These are phyloP conservation scores for Istiophorus platypterus DNA, from an alignment of 2,113 vertebrate species.

Conservation along the genomic window DNA sequence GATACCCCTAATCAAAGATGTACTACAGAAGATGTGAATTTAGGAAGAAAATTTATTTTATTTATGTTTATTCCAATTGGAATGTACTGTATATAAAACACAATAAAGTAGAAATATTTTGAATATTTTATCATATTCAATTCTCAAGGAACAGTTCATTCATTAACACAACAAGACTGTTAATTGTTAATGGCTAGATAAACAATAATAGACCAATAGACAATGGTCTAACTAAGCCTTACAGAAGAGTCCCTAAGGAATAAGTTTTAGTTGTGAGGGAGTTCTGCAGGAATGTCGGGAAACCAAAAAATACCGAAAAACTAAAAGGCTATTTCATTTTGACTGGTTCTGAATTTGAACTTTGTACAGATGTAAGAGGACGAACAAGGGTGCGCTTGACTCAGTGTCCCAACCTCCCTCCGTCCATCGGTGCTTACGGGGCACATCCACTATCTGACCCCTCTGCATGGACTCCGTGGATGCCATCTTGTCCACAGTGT, in stretches of 20 bases:
- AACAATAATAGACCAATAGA: no score
- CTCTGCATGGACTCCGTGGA: conserved; percentile 8
- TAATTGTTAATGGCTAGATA: no score
- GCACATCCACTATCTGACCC: conserved; percentile 15
- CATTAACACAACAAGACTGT: no score
- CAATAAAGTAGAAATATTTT: no score
- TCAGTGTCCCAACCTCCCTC: neutral
- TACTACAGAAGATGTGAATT: neutral
- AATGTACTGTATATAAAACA: no score
- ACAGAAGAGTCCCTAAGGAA: neutral
- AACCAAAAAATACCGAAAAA: neutral
- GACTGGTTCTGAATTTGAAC: neutral
- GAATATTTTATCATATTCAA: no score
- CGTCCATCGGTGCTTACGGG: neutral
- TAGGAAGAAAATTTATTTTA: neutral
- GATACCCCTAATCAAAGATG: neutral
- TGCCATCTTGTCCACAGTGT: conserved; percentile 52
- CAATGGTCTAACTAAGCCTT: no score
- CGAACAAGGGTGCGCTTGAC: neutral
- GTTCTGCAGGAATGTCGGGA: no score
- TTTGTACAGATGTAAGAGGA: neutral
- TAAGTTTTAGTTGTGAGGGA: neutral
- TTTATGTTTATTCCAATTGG: neutral
- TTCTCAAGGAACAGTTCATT: no score
- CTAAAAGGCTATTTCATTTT: no score